Evolutionary conservation across 2,888 invertebrate genomes (phyloP).

Genomic region (Smittia sp.): DNA sequence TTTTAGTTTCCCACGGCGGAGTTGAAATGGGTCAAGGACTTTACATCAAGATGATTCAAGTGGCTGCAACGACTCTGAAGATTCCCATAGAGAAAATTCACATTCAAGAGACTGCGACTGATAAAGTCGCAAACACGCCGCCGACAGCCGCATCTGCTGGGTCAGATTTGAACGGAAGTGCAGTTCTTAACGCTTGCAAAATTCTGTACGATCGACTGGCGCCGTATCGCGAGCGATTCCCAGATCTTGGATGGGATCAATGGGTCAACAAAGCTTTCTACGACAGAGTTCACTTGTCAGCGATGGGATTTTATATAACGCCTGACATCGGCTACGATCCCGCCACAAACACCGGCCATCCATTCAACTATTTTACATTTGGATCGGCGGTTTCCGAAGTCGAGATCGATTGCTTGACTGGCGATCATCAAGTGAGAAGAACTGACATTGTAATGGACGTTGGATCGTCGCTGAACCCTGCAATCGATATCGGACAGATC

Average conservation of each 20-base stretch:
- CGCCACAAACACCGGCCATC: conserved; percentile 65
- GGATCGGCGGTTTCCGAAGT: conserved; percentile 86
- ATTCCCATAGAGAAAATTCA: conserved; percentile 72
- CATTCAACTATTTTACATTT: conserved; percentile 82
- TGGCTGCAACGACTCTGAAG: conserved; percentile 71
- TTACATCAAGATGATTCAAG: conserved; percentile 93
- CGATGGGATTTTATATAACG: conserved; percentile 78
- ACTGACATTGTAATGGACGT: conserved; percentile 97
- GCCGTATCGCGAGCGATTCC: conserved; percentile 71
- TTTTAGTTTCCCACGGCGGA: conserved; percentile 86
- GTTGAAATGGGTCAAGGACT: conserved; percentile 97
- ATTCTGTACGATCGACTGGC: conserved; percentile 68
- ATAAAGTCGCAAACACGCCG: conserved; percentile 88
- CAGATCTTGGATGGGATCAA: conserved; percentile 77
- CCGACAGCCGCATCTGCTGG: conserved; percentile 86
- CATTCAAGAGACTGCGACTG: conserved; percentile 79
- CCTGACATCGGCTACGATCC: conserved; percentile 69
- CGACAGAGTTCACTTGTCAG: conserved; percentile 73
- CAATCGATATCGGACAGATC: conserved; percentile 94
- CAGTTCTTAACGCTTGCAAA: conserved; percentile 79
- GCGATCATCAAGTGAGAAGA: conserved; percentile 83
- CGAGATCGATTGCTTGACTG: conserved; percentile 90
- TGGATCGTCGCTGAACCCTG: conserved; percentile 92
- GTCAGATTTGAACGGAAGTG: conserved; percentile 90
- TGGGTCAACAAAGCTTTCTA: conserved; percentile 78